A percentile compares a stretch with the other conserved stretches of the same genome.
Evolutionary conservation across 2,888 invertebrate genomes (phyloP).

Genomic region (Sceliomorpha sp.): DNA sequence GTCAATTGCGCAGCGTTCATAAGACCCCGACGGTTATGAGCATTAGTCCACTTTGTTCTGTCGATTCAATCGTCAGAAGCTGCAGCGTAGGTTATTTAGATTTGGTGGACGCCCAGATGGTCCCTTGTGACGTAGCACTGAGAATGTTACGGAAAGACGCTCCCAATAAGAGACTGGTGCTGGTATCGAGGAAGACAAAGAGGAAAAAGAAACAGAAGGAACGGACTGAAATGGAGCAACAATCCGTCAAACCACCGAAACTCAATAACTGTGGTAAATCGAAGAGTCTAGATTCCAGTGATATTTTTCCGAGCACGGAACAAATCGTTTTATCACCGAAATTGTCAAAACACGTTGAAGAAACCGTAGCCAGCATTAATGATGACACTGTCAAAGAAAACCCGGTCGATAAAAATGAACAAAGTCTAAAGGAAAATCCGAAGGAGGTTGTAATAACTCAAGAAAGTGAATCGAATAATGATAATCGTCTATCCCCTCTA

Average conservation of each 20-base stretch:
- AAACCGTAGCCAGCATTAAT: constrained; percentile 42
- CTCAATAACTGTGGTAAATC: constrained; percentile 89
- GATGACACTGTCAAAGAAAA: constrained; percentile 20
- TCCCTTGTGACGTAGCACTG: constrained; percentile 88
- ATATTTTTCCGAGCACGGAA: constrained; percentile 84
- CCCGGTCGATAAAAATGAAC: constrained; percentile 28
- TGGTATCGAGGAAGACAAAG: constrained; percentile 86
- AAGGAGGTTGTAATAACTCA: constrained; percentile 32
- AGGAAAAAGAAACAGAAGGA: constrained; percentile 72
- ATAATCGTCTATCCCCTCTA: constrained; percentile 64
- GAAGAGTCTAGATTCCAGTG: constrained; percentile 92
- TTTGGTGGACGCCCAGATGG: constrained; percentile 88
- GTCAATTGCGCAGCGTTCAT: constrained; percentile 50
- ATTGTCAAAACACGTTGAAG: constrained; percentile 71
- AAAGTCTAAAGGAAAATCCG: constrained; percentile 39
- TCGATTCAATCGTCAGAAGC: constrained; percentile 89
- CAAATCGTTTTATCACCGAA: constrained; percentile 68
- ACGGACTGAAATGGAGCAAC: constrained; percentile 65
- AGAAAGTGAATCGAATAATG: constrained; percentile 38
- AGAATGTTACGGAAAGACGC: constrained; percentile 87
- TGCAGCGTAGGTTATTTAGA: constrained; percentile 95
- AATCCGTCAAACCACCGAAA: constrained; percentile 80
- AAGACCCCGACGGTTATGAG: constrained; percentile 84
- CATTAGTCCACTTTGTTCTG: constrained; percentile 83
- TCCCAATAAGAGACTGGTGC: constrained; percentile 86